Evolutionary conservation across 1,140 invertebrate species (phyloP).

Genomic region (Ephestia elutella): DNA sequence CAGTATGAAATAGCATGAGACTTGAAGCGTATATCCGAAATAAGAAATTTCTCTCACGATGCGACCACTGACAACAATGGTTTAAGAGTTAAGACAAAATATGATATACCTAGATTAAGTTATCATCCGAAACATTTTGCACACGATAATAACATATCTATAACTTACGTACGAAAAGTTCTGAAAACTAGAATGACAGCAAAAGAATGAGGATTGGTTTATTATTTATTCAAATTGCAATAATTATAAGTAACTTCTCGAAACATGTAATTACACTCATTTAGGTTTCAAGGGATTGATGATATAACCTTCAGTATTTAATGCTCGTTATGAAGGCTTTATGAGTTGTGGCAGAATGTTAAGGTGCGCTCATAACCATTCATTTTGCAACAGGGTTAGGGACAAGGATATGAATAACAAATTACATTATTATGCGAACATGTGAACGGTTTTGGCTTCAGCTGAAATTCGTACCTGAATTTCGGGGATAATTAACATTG

Average conservation of each 20-base stretch:
- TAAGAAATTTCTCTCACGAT: constrained; percentile 2
- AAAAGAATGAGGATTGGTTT: too few species aligned
- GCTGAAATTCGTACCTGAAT: constrained; percentile 14
- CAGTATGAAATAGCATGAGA: not conserved
- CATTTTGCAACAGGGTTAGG: constrained; percentile 12
- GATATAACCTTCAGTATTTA: not conserved
- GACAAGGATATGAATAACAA: constrained; percentile 16
- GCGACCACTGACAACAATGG: not conserved
- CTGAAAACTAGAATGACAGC: too few species aligned
- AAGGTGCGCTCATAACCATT: constrained; percentile 11
- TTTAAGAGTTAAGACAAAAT: not conserved
- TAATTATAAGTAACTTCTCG: not conserved
- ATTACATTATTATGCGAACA: constrained; percentile 17
- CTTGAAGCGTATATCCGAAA: not conserved
- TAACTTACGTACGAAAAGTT: too few species aligned
- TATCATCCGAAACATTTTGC: not conserved
- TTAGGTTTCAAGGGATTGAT: not conserved
- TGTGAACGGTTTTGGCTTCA: constrained; percentile 12
- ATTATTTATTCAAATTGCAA: too few species aligned
- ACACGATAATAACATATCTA: not conserved
- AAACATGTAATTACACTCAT: not conserved
- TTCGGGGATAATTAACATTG: constrained; percentile 16
- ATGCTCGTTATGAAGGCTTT: constrained; percentile 1
- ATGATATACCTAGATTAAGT: not conserved
- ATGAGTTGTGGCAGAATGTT: constrained; percentile 3